These are phyloP conservation scores for Nematostella vectensis DNA, from an alignment of 92 coral and sea anemone genomes.

Conservation along the genomic window DNA sequence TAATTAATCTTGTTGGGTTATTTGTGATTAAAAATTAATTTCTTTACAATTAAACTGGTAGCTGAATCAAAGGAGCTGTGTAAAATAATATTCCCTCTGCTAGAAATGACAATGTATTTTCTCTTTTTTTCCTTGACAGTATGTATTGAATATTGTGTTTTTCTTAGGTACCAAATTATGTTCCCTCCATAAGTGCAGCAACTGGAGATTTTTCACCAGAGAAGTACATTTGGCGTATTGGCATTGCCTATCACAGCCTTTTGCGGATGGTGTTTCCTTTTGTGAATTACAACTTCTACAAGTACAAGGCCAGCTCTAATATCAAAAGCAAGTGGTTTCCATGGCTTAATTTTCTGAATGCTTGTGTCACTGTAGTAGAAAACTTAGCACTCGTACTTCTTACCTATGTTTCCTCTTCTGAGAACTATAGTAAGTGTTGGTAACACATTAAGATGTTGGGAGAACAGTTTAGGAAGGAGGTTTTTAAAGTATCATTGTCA, in stretches of 20 bases:
- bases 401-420: slow-evolving; percentile 77
- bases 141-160: not conserved
- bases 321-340: slow-evolving; percentile 31
- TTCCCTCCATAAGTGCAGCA: slow-evolving; percentile 97
- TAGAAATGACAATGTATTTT: no score
- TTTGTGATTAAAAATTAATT: no score
- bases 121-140: no score
- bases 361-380: slow-evolving; percentile 47
- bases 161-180: slow-evolving; percentile 74
- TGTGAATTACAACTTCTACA: slow-evolving; percentile 41
- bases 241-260: slow-evolving; percentile 77
- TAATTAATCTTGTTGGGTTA: no score
- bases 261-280: slow-evolving; percentile 46
- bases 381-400: slow-evolving; percentile 70
- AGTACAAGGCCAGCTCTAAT: slow-evolving; percentile 27
- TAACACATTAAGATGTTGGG: not conserved
- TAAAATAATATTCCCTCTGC: no score
- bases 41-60: no score
- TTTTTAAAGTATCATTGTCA: no score
- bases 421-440: slow-evolving; percentile 84
- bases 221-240: slow-evolving; percentile 86
- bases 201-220: slow-evolving; percentile 88
- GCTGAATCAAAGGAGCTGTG: no score
- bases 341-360: slow-evolving; percentile 40
- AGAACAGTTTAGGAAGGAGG: no score